These are phyloP conservation scores for Porites australiensis DNA, from an alignment of 64 coral and sea anemone genomes.

Conservation along the genomic window DNA sequence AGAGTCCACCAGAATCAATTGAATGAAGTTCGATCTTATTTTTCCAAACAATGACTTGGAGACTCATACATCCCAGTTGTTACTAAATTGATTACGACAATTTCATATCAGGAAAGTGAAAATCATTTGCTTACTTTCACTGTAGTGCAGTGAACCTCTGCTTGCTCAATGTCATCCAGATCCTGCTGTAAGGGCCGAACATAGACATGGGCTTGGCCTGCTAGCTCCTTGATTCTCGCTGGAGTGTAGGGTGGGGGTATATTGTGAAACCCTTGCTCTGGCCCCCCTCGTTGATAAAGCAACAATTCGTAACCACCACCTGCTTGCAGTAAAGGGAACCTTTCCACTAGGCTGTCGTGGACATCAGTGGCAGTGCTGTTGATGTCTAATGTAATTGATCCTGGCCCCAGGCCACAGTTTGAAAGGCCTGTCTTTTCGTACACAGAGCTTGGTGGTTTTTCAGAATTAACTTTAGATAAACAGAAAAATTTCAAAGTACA, in stretches of 20 bases:
- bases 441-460: conserved; percentile 48
- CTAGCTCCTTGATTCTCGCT: background rate
- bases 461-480: conserved; percentile 44
- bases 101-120: conserved; percentile 22
- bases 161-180: conserved; percentile 7
- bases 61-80: background rate
- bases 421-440: conserved; percentile 51
- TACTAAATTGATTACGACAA: background rate
- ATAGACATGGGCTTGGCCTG: background rate
- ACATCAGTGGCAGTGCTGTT: conserved; percentile 30
- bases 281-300: conserved; percentile 17
- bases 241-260: conserved; percentile 8
- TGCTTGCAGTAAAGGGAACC: conserved; percentile 32
- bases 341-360: conserved; percentile 39
- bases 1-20: background rate
- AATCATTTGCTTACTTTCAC: conserved; percentile 2
- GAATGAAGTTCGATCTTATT: background rate
- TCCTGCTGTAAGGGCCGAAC: conserved; percentile 4
- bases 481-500: conserved; percentile 62
- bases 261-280: conserved; percentile 3
- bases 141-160: background rate
- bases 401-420: conserved; percentile 44
- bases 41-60: conserved; percentile 7
- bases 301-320: conserved; percentile 55
- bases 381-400: conserved; percentile 55